phyloP scores from a whole-genome alignment of 2,797 vertebrate species.

The Scleropages formosus region DNA sequence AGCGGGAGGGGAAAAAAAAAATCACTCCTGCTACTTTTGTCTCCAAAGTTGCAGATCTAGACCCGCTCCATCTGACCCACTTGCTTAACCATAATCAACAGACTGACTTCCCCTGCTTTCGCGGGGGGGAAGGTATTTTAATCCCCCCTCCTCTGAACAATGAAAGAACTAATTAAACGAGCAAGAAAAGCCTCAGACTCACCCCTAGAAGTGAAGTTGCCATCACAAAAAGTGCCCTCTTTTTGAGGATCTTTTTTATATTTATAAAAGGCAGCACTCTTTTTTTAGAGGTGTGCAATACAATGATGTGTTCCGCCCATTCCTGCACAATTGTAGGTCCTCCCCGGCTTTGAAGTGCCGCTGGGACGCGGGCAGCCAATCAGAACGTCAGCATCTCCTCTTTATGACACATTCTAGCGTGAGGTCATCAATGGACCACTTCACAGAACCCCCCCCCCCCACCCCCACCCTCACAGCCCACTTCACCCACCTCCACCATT shows the following conservation, averaged over 20 bases:
- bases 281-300: slow-evolving; percentile 38
- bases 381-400: slow-evolving; percentile 60
- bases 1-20: neutral
- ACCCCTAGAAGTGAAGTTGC: slow-evolving; percentile 95
- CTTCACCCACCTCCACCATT: neutral
- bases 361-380: slow-evolving; percentile 79
- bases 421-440: slow-evolving; percentile 63
- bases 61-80: slow-evolving; percentile 64
- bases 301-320: slow-evolving; percentile 53
- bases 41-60: slow-evolving; percentile 11
- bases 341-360: slow-evolving; percentile 86
- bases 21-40: slow-evolving; percentile 14
- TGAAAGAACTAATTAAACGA: slow-evolving; percentile 80
- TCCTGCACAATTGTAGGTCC: slow-evolving; percentile 81
- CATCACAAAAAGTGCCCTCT: slow-evolving; percentile 86
- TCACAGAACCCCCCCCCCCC: slow-evolving; percentile 12
- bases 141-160: slow-evolving; percentile 67
- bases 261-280: slow-evolving; percentile 82
- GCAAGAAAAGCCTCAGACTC: slow-evolving; percentile 80
- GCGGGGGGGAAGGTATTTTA: slow-evolving; percentile 67
- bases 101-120: slow-evolving; percentile 73
- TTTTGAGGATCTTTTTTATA: slow-evolving; percentile 81
- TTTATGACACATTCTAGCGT: slow-evolving; percentile 58
- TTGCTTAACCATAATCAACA: slow-evolving; percentile 67
- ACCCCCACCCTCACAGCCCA: slow-evolving; percentile 12